Evolutionary conservation across 2,888 invertebrate species (phyloP), one percentile per base, ranked within the genome.

Genomic region (Altica lythri): DNA sequence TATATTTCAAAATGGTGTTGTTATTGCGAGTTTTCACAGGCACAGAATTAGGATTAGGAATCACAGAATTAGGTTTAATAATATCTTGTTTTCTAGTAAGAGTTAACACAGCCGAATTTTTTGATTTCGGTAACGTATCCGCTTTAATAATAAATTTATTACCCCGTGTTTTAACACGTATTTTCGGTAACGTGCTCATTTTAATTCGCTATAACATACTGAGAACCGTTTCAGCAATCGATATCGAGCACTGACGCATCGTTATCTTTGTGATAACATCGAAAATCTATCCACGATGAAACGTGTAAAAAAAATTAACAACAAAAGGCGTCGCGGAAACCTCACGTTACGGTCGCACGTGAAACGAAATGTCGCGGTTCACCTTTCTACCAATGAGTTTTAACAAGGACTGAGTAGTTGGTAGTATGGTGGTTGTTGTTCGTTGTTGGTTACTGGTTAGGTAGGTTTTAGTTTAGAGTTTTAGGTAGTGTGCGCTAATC

Each of bases 131-230:
- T 48, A 70, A 58, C 22, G 69, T 67, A 19, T 68, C 67, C 2
- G 69, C 63, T 44, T 63, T 68, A 12, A 72, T 70, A 46, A 69
- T 67, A 18, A 75, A 64, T 55, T 64, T 69, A 38, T 64, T 67
- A 30, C 70, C 70, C 22, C 70, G 68, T 18, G 70, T 66, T 62
- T 72, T 74, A n/a, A 76, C 69, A 18, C 72, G 71, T 52, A 75
- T 71, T 64, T 69, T 74, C 59, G 75, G 75, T 53, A 76, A 66
- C 17, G 73, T 72, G 56, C 68, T 72, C 70, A 70, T 72, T 48
- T 62, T 63, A 10, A 25, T 25, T n/a, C 25, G 38, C 40, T 14
- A 27, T 25, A 45, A 29, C 34, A 25, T 37, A 19, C 13, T 27
- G 13, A 9, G 13, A 29, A 52, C 48, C 46, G 42, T 42, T 42